Evolutionary conservation across 2,888 invertebrate genomes (phyloP), one percentile per base, ranked within the genome.

Genomic region (Bugula neritina): DNA sequence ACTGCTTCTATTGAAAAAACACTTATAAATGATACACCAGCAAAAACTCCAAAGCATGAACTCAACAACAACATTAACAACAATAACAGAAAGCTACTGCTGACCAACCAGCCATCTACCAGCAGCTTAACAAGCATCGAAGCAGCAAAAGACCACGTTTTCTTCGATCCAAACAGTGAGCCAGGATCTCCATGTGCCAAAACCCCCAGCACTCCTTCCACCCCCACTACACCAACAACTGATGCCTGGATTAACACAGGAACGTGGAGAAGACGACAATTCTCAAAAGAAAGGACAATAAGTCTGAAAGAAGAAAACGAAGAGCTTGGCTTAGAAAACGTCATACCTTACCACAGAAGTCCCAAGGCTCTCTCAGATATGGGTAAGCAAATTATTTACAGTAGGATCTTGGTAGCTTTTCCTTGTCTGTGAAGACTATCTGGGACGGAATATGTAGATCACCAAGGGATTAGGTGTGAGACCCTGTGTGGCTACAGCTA

Each of bases 271-370:
- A 43, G 43, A 43, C 5, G 43, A 17, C 5, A 43, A 17, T 43
- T 43, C 43, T 43, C 43, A 17, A 55, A 55, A 55, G 55, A 25
- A 55, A 55, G 25, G 25, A 55, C 55, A 25, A 5, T 17, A 55
- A 17, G 55, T 23, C n/a, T 25, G 55, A 55, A 55, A 23, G 55
- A 55, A 5, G 43, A 43, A 17, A 43, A 43, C 43, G 55, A 55
- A n/a, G 55, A 55, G 25, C 55, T 55, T 5, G 55, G 55, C n/a
- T 23, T 55, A 55, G 55, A 55, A 23, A 55, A 55, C n/a, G 55
- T 55, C 25, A 25, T 55, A 25, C 55, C 55, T 10, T 55, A 55
- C 55, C 55, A 55, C 55, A 55, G 55, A n/a, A 55, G 55, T n/a
- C n/a, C 55, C 5, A 55, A 25, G n/a, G 55, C n/a, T 23, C 55